Evolutionary conservation across 1,140 invertebrate genomes (phyloP).

Genomic region (Pseudomyrmex gracilis): DNA sequence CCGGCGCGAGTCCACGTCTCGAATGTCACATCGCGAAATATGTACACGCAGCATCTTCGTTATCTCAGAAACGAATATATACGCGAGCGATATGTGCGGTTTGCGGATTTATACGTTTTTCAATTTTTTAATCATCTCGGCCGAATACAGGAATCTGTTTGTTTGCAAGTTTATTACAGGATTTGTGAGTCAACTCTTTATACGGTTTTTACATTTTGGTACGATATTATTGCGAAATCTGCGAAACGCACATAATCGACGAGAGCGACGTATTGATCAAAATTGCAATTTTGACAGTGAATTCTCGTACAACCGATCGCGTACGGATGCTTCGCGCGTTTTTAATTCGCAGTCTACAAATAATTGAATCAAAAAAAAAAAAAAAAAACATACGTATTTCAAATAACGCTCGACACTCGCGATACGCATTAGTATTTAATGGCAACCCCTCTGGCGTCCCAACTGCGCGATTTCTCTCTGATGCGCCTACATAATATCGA

Average conservation of each 20-base stretch:
- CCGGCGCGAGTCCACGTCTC: no score
- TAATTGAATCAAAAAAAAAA: slow-evolving; percentile 43
- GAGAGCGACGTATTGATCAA: background rate
- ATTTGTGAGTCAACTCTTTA: slow-evolving; percentile 45
- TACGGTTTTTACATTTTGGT: slow-evolving; percentile 28
- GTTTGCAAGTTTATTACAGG: slow-evolving; percentile 24
- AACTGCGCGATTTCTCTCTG: slow-evolving; percentile 11
- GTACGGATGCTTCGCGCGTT: slow-evolving; percentile 2
- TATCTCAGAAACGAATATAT: background rate
- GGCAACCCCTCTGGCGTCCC: background rate
- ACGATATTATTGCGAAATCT: slow-evolving; percentile 19
- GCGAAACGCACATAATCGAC: background rate
- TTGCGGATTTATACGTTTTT: slow-evolving; percentile 27
- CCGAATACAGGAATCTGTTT: background rate
- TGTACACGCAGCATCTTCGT: background rate
- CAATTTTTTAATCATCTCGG: slow-evolving; percentile 8
- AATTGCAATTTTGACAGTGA: slow-evolving; percentile 49
- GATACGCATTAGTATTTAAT: slow-evolving; percentile 43
- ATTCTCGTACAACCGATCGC: slow-evolving; percentile 26
- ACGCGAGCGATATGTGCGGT: slow-evolving; percentile 2
- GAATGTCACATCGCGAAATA: slow-evolving; percentile 6
- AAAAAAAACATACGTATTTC: slow-evolving; percentile 27
- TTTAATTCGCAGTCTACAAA: slow-evolving; percentile 44
- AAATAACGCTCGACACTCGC: background rate
- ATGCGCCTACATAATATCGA: slow-evolving; percentile 22